Percentiles rank a stretch among this genome's conserved stretches.
Conservation (phyloP, 2,888 invertebrate genomes). For the Morpho achilles region DNA sequence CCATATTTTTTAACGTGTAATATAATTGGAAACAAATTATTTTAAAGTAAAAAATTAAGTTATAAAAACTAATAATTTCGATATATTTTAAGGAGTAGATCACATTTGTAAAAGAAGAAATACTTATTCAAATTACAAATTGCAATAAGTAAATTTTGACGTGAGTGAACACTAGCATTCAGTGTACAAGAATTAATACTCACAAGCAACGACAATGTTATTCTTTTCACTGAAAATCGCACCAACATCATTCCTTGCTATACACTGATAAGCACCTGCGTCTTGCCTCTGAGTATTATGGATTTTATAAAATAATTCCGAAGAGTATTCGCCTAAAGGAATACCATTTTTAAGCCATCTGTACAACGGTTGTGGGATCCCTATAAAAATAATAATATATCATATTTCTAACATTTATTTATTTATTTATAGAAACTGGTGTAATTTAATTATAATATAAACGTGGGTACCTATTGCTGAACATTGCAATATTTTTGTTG, state of each 20-base stretch:
- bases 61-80: too few species aligned
- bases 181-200: slow-evolving; percentile 62
- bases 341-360: slow-evolving; percentile 94
- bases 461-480: slow-evolving; percentile 77
- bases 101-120: too few species aligned
- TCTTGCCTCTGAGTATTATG: slow-evolving; percentile 89
- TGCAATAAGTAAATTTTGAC: too few species aligned
- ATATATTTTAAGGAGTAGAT: too few species aligned
- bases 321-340: slow-evolving; percentile 88
- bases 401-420: too few species aligned
- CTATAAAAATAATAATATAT: slow-evolving; percentile 54
- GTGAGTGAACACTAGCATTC: too few species aligned
- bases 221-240: slow-evolving; percentile 95
- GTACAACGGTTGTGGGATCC: slow-evolving; percentile 95
- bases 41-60: too few species aligned
- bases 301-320: slow-evolving; percentile 91
- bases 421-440: too few species aligned
- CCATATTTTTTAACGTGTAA: too few species aligned
- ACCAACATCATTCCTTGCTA: slow-evolving; percentile 94
- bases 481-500: slow-evolving; percentile 95
- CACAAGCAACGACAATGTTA: slow-evolving; percentile 94
- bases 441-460: too few species aligned
- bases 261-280: slow-evolving; percentile 94
- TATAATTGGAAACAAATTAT: too few species aligned
- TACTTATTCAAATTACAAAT: too few species aligned